These are phyloP conservation scores for Aurelia aurita DNA, from an alignment of 30 jellyfish, hydroid and myxozoan species.

Conservation along the genomic window DNA sequence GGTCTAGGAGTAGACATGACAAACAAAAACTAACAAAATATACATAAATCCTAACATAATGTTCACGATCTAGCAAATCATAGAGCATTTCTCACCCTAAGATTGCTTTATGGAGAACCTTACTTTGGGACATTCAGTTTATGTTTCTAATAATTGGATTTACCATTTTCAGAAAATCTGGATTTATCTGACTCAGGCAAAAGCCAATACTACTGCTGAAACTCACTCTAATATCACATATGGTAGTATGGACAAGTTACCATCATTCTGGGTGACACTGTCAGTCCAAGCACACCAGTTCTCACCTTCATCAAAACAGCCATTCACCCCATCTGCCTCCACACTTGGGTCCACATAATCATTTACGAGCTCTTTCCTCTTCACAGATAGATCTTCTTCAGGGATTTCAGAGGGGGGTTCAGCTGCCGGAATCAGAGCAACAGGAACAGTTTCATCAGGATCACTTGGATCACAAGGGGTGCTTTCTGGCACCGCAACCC, in stretches of 20 bases:
- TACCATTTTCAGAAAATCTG: too few relatives aligned
- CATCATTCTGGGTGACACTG: slow-evolving; percentile 48
- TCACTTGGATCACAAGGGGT: background rate
- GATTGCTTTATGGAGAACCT: too few relatives aligned
- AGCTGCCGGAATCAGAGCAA: background rate
- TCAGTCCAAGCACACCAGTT: slow-evolving; percentile 89
- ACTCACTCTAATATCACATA: slow-evolving; percentile 79
- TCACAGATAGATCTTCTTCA: slow-evolving; percentile 78
- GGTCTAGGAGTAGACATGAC: too few relatives aligned
- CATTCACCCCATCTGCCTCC: slow-evolving; percentile 93
- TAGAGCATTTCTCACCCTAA: background rate
- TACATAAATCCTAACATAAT: background rate
- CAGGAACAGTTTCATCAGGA: background rate
- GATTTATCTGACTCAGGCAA: background rate
- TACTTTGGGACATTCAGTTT: too few relatives aligned
- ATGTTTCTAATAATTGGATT: too few relatives aligned
- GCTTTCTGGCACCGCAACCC: slow-evolving; percentile 28
- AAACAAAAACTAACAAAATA: too few relatives aligned
- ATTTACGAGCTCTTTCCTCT: slow-evolving; percentile 60
- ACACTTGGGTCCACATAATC: slow-evolving; percentile 53
- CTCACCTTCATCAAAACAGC: slow-evolving; percentile 71
- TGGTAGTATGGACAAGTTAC: slow-evolving; percentile 66
- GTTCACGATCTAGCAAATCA: background rate
- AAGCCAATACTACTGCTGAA: background rate
- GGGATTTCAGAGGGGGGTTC: slow-evolving; percentile 73